These are phyloP conservation scores for Magallana ariakensis DNA, from an alignment of 1,140 invertebrate genomes.

Conservation along the genomic window DNA sequence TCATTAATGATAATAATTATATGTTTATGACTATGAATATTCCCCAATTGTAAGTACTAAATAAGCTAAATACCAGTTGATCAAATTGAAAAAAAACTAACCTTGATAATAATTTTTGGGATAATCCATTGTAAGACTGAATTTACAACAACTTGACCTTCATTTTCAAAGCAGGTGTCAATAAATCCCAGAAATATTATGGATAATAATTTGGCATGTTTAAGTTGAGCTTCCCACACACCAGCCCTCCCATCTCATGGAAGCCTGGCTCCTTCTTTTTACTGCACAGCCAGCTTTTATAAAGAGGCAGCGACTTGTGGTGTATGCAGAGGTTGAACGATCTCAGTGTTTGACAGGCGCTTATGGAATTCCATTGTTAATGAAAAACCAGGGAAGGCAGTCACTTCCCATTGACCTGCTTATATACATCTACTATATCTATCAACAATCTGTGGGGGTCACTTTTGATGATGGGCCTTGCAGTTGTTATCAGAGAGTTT, in stretches of 20 bases:
- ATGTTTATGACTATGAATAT: too few species aligned
- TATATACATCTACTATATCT: too few species aligned
- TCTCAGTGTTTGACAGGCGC: conserved; percentile 11
- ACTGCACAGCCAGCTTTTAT: background rate
- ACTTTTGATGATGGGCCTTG: too few species aligned
- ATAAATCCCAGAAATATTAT: background rate
- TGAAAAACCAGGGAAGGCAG: background rate
- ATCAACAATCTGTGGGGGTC: too few species aligned
- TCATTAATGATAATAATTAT: too few species aligned
- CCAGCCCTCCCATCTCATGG: too few species aligned
- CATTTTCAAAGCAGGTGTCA: background rate
- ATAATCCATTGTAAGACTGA: background rate
- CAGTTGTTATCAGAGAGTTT: too few species aligned
- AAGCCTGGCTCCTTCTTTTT: too few species aligned
- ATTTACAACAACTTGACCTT: background rate
- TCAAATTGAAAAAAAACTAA: background rate
- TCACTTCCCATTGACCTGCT: background rate
- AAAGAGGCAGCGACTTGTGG: background rate
- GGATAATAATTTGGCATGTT: too few species aligned
- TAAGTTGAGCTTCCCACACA: too few species aligned
- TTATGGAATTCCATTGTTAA: conserved; percentile 8
- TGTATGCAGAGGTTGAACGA: background rate
- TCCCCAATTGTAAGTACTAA: too few species aligned
- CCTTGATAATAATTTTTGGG: background rate
- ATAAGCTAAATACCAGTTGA: too few species aligned